Percentiles rank a stretch among this genome's conserved stretches.
phyloP scores from a whole-genome alignment of 2,888 invertebrate genomes.

The Eupeodes latifasciatus region DNA sequence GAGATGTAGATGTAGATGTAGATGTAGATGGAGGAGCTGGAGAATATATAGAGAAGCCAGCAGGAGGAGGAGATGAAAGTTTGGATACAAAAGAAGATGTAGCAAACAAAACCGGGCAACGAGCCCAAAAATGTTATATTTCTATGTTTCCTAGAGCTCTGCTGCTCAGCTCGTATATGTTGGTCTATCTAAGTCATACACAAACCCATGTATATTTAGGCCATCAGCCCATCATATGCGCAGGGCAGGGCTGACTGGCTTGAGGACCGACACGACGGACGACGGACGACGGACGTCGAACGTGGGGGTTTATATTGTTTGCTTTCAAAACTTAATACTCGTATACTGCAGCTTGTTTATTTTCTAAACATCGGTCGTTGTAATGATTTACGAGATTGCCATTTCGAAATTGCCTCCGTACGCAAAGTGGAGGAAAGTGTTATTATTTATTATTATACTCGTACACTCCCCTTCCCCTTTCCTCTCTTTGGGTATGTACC shows the following conservation, averaged over 20 bases:
- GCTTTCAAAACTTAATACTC: constrained; percentile 65
- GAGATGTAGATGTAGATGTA: too few species aligned
- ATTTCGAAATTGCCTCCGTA: constrained; percentile 55
- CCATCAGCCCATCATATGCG: constrained; percentile 1
- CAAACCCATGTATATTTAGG: neutral
- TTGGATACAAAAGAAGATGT: constrained; percentile 58
- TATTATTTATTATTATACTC: constrained; percentile 49
- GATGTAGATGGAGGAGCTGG: neutral
- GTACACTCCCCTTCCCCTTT: too few species aligned
- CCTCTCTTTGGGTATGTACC: constrained; percentile 2
- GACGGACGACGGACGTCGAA: too few species aligned
- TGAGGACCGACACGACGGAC: neutral
- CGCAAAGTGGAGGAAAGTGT: constrained; percentile 50
- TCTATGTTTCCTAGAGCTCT: constrained; percentile 16
- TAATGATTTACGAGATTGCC: constrained; percentile 68
- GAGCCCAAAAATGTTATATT: constrained; percentile 68
- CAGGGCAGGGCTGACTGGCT: neutral
- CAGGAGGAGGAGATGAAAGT: neutral
- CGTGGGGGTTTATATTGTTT: constrained; percentile 44
- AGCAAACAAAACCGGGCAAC: constrained; percentile 62
- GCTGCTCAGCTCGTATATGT: neutral
- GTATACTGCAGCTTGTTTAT: constrained; percentile 67
- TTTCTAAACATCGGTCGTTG: constrained; percentile 60
- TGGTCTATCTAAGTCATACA: constrained; percentile 13
- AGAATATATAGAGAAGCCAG: neutral